Base-by-base conservation (phyloP, 2,113 vertebrate species). In the Martes martes region DNA sequence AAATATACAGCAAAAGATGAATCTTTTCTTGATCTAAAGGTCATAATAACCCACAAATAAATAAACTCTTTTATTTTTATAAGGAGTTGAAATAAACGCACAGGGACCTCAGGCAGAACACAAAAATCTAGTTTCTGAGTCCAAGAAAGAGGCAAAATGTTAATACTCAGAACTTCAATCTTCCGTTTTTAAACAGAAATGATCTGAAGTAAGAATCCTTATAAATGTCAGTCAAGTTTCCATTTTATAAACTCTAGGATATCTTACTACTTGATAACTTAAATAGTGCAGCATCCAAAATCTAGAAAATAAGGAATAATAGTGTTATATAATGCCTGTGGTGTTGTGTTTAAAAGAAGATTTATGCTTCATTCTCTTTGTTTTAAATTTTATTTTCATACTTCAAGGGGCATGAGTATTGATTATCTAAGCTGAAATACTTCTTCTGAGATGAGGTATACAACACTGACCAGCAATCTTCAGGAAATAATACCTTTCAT, bases 371-470 rank as follows among this genome's bases (percentile, higher is more conserved):
- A 39, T 78, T 88, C 11, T 57, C 36, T 65, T 45, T 45, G 33
- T n/a, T 85, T 83, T 96, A 76, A 24, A 69, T 90, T 80, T 94
- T 61, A 50, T 86, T 92, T 96, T 94, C 45, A 90, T 73, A 87
- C 2, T 65, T 36, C 36, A 84, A 92, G 19, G 28, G 33, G 7
- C 36, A 96, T 79, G 5, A 86, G 21, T 85, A 92, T 94, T 86
- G n/a, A 91, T 86, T 79, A 57, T 21, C 6, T 76, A 11, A 45
- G 7, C 26, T 42, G n/a, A 89, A 97, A 96, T 76, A 95, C 74
- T 84, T 78, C 89, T 82, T 61, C 82, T 87, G 36, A 92, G 92
- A 95, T 55, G 50, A 94, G 15, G 33, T 36, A 8, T 71, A 24
- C 7, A 96, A 45, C 55, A 45, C 45, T 92, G 36, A 65, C 19